phyloP scores from a whole-genome alignment of 2,888 invertebrate genomes.

The Bombyx huttoni region DNA sequence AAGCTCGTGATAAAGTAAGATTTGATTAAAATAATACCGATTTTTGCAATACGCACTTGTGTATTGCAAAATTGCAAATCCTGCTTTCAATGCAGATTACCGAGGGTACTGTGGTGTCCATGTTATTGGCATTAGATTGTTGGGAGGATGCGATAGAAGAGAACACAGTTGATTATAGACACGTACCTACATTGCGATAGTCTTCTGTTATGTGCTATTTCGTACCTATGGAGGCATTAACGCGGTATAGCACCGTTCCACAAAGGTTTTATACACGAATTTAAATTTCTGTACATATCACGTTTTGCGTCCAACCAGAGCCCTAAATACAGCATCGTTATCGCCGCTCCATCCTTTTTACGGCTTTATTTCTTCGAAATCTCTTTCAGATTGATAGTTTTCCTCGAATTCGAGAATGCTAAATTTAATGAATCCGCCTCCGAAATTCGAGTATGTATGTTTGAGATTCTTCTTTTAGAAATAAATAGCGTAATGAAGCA shows the following conservation, averaged over 20 bases:
- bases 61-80: no score
- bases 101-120: no score
- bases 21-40: no score
- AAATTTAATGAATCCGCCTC: background rate
- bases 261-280: background rate
- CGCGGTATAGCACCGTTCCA: background rate
- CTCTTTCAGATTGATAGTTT: slow-evolving; percentile 2
- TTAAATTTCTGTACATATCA: background rate
- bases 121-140: no score
- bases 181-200: no score
- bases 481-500: background rate
- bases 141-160: no score
- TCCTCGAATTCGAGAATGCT: slow-evolving; percentile 1
- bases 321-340: background rate
- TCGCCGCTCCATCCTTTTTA: background rate
- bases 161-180: no score
- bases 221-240: background rate
- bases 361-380: slow-evolving; percentile 1
- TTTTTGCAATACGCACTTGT: no score
- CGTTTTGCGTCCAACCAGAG: background rate
- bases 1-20: no score
- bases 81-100: no score
- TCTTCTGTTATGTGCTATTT: no score
- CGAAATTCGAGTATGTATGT: background rate
- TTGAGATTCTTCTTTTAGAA: background rate